Evolutionary conservation across 2,113 vertebrate genomes (phyloP).

Genomic region (Formicarius rufipectus): DNA sequence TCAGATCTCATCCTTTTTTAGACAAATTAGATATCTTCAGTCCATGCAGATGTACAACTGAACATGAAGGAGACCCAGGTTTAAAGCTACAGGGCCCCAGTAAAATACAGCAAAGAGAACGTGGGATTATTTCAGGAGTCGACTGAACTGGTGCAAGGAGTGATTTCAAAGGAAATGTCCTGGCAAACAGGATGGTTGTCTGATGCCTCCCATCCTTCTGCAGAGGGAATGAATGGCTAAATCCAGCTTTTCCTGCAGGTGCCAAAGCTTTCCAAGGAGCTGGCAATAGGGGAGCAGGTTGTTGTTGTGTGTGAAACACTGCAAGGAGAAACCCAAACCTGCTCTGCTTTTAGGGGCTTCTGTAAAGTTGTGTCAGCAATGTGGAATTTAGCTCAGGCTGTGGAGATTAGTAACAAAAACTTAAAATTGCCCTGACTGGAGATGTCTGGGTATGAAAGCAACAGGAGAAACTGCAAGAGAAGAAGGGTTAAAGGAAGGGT

Average conservation of each 20-base stretch:
- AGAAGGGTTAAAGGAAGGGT: constrained; percentile 31
- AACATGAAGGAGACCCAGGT: neutral
- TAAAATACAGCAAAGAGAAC: neutral
- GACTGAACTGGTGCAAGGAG: neutral
- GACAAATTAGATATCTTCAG: neutral
- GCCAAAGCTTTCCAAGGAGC: neutral
- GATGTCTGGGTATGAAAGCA: neutral
- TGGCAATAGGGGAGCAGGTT: neutral
- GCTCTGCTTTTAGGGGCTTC: neutral
- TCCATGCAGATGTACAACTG: neutral
- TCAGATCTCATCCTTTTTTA: neutral
- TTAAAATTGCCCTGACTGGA: neutral
- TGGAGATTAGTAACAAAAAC: neutral
- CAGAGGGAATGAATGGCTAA: neutral
- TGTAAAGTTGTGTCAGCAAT: neutral
- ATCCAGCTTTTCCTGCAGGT: neutral
- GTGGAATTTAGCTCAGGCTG: neutral
- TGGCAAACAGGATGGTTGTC: neutral
- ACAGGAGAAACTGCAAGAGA: neutral
- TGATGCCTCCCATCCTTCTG: neutral
- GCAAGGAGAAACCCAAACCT: neutral
- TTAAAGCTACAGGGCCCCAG: neutral
- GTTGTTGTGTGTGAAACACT: neutral
- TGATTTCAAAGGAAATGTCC: neutral
- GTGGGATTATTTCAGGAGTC: neutral